These are phyloP conservation scores for Oegoconia quadripuncta DNA, from an alignment of 2,888 invertebrate species.

Conservation along the genomic window DNA sequence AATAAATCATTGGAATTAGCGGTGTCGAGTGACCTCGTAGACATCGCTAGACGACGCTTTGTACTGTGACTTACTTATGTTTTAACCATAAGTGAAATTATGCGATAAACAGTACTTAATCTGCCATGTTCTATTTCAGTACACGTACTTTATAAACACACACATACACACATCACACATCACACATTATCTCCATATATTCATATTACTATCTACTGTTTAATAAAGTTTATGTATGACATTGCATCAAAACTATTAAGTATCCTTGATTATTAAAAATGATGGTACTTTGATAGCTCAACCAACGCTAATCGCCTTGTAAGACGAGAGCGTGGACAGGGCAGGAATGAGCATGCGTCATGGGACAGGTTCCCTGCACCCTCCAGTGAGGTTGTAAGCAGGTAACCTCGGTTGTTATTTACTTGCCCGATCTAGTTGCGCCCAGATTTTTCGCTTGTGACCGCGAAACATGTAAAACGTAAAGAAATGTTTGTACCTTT, in stretches of 20 bases:
- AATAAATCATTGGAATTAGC: slow-evolving; percentile 41
- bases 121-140: too few species aligned
- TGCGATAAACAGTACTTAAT: too few species aligned
- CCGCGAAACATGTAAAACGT: too few species aligned
- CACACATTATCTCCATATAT: too few species aligned
- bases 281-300: slow-evolving; percentile 12
- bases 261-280: slow-evolving; percentile 11
- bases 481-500: too few species aligned
- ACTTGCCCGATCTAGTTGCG: not conserved
- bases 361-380: slow-evolving; percentile 7
- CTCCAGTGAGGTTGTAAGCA: not conserved
- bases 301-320: slow-evolving; percentile 9
- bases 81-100: too few species aligned
- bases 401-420: not conserved
- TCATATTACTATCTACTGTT: too few species aligned
- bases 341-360: slow-evolving; percentile 8
- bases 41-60: slow-evolving; percentile 10
- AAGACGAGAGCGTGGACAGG: slow-evolving; percentile 11
- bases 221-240: slow-evolving; percentile 2
- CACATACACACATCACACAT: too few species aligned
- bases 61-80: slow-evolving; percentile 11
- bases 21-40: slow-evolving; percentile 17
- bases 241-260: slow-evolving; percentile 9
- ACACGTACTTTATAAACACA: too few species aligned
- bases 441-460: not conserved